Base-by-base conservation (phyloP, 2,113 vertebrate genomes). In the Sprattus sprattus region DNA sequence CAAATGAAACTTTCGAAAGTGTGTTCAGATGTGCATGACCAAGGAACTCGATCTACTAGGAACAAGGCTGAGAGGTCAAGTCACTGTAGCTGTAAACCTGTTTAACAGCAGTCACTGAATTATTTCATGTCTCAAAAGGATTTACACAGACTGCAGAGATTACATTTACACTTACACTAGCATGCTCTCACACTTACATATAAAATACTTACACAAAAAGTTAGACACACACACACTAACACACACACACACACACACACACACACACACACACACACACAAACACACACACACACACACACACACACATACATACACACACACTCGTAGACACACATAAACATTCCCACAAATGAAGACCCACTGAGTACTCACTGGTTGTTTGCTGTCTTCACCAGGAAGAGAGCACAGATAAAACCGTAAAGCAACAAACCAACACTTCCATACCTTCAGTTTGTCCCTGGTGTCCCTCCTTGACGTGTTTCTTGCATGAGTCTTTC, bases 361-460 rank as follows among this genome's bases (percentile, higher is more conserved):
- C 64, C 5, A 28, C 13, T 39, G 4, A 28, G 28, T 78, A n/a
- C 13, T 39, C 28, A 39, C 71, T 39, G 28, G 11, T 32, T 28
- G 64, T 71, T 71, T 39, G 71, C 5, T 78, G 71, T 78, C 28
- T 15, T 39, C 25, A 78, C 71, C 10, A 75, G 67, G 5, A 75
- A 13, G 28, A 75, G 13, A 16, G 4, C 5, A 28, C 28, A 39
- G 71, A 78, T 78, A 50, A 86, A n/a, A 44, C 28, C 71, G 85
- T 49, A 84, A 86, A 85, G 80, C 60, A 88, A 85, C 45, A 71
- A 89, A 84, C 46, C 82, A 52, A 54, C 75, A 22, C 50, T 75
- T 60, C 83, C 89, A 8, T 90, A 91, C 91, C 90, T 81, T 89
- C 60, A 2, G 11, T 85, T 54, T 64, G 85, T 83, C n/a, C 82